A percentile compares a stretch with the other conserved stretches of the same genome.
Evolutionary conservation across 2,113 vertebrate genomes (phyloP).

Genomic region (Empidonax alnorum): DNA sequence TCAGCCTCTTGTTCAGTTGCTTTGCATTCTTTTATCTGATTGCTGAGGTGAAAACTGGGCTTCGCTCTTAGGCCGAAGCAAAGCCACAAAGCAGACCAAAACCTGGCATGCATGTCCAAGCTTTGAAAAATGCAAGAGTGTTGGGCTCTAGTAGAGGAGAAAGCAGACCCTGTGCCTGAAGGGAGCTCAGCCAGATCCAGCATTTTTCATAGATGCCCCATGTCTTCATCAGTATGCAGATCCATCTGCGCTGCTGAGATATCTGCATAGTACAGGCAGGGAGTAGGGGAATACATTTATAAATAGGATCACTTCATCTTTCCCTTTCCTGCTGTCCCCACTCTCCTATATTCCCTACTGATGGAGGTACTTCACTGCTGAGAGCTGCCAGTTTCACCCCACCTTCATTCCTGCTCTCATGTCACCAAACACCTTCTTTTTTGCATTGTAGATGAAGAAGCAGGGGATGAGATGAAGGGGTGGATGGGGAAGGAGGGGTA

Average conservation of each 20-base stretch:
- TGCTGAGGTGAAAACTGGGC: background rate
- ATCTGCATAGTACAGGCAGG: constrained; percentile 55
- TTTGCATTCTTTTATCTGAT: constrained; percentile 10
- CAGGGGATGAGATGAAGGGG: background rate
- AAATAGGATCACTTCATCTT: constrained; percentile 56
- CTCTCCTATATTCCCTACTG: background rate
- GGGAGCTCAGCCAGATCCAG: constrained; percentile 42
- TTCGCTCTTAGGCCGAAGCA: background rate
- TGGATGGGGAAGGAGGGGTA: background rate
- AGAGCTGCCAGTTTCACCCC: background rate
- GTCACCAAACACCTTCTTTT: background rate
- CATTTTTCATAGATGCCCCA: constrained; percentile 29
- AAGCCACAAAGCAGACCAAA: background rate
- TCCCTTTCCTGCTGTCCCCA: constrained; percentile 28
- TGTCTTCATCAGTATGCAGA: constrained; percentile 63
- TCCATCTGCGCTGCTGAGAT: constrained; percentile 46
- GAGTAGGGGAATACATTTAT: constrained; percentile 53
- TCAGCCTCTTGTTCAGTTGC: background rate
- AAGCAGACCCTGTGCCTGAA: constrained; percentile 7
- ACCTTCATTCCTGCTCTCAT: background rate
- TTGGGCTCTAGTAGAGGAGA: background rate
- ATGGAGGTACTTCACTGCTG: background rate
- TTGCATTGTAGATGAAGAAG: background rate
- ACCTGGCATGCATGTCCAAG: background rate
- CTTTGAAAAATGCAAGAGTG: constrained; percentile 8